Base-by-base conservation (phyloP, 2,797 vertebrate species). In the Fundulus diaphanus region DNA sequence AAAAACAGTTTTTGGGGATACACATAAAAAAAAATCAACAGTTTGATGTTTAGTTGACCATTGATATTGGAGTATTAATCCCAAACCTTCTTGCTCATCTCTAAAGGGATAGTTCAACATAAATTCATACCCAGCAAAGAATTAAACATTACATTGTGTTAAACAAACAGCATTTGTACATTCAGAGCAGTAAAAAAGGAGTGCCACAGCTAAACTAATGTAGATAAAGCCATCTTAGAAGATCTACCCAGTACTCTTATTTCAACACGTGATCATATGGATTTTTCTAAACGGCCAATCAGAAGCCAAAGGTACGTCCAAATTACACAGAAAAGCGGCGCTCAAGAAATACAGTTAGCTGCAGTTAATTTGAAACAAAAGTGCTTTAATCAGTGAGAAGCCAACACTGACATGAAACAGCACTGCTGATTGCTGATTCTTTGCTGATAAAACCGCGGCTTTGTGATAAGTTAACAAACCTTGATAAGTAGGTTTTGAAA, bases 371-470 rank as follows among this genome's bases (percentile, higher is more conserved):
- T 40, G 5, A 37, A 42, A 13, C 13, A 65, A 40, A n/a, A 76
- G 31, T 40, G 56, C 31, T 51, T 75, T 44, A 16, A 72, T 33
- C 42, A 49, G 27, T 27, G 24, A 70, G 13, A 31, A 54, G 31
- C 63, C 56, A 35, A 31, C 27, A n/a, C 29, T 48, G 52, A 72
- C 54, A 24, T 69, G 12, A 70, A 66, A 59, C 37, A 69, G 56
- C 42, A 59, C n/a, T 11, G 37, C 63, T 42, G 37, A n/a, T 40
- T 40, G 27, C 5, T 13, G 12, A 66, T 42, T 66, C 11, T 42
- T n/a, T 42, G 12, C 37, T 15, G 37, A 44, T 8, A 77, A 70
- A 5, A 51, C 12, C 35, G 27, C 0, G 20, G 7, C 46, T 0
- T 1, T 42, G 29, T 40, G 56, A 0, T n/a, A 63, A 70, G 29